phyloP scores from a whole-genome alignment of 1,140 invertebrate genomes.

The Heliconius hermathena region DNA sequence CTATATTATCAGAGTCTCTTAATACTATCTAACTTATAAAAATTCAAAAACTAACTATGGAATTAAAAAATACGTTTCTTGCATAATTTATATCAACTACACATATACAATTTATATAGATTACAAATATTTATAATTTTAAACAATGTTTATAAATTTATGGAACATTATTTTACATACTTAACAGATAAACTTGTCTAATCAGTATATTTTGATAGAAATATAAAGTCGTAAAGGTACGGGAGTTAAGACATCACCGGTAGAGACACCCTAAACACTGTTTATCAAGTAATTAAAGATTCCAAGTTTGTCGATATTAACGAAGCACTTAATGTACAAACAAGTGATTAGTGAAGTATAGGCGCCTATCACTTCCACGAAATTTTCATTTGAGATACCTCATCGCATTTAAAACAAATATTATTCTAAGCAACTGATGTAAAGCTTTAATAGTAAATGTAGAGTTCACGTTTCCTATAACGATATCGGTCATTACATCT shows the following conservation, averaged over 20 bases:
- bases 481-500: conserved; percentile 1
- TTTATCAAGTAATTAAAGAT: conserved; percentile 48
- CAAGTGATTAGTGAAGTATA: conserved; percentile 52
- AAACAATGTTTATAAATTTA: not conserved
- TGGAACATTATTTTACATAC: not conserved
- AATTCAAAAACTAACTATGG: no score
- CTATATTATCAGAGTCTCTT: no score
- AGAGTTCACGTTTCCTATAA: not conserved
- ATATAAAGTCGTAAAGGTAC: not conserved
- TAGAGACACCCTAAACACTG: conserved; percentile 36
- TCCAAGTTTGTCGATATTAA: conserved; percentile 38
- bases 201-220: not conserved
- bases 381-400: not conserved
- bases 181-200: not conserved
- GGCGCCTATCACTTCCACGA: conserved; percentile 19
- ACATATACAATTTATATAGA: no score
- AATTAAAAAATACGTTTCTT: no score
- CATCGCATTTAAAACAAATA: not conserved
- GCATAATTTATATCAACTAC: no score
- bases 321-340: conserved; percentile 52
- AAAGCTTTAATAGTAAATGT: not conserved
- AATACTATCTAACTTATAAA: no score
- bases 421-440: not conserved
- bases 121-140: no score
- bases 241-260: not conserved